Percentiles rank a stretch among this genome's conserved stretches.
phyloP scores from a whole-genome alignment of 2,888 invertebrate genomes.

The Xestia rhomboidea region DNA sequence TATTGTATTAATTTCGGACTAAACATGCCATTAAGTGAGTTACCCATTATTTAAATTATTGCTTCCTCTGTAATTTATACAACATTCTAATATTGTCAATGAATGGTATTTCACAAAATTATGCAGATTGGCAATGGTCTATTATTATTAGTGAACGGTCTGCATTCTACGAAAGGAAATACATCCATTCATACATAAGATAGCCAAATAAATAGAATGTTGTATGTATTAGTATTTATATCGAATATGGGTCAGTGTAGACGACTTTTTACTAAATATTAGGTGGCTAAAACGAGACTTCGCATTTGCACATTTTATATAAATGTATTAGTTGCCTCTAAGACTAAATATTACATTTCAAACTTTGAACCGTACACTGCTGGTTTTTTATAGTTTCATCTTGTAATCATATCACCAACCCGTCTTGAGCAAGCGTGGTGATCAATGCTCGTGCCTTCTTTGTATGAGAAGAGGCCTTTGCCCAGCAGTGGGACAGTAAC shows the following conservation, averaged over 20 bases:
- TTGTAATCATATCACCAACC: too few relatives aligned
- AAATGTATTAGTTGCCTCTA: too few relatives aligned
- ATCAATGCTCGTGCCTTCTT: too few relatives aligned
- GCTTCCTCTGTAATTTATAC: background rate
- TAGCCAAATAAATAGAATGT: constrained; percentile 8
- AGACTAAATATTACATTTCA: too few relatives aligned
- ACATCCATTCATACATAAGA: background rate
- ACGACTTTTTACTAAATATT: constrained; percentile 31
- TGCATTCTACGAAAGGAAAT: constrained; percentile 15
- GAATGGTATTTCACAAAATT: constrained; percentile 12
- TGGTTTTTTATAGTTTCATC: too few relatives aligned
- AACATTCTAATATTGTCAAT: constrained; percentile 29
- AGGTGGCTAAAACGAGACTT: background rate
- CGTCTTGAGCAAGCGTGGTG: too few relatives aligned
- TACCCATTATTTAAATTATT: background rate
- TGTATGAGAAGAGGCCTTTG: too few relatives aligned
- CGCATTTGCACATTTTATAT: background rate
- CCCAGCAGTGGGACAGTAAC: too few relatives aligned
- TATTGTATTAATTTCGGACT: constrained; percentile 1
- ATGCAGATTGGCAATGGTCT: constrained; percentile 8
- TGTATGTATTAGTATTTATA: constrained; percentile 6
- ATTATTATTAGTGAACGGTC: background rate
- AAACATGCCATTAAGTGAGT: background rate
- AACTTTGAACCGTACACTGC: too few relatives aligned
- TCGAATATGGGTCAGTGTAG: constrained; percentile 27